Conservation (phyloP, 2,113 vertebrate genomes). For the Picathartes gymnocephalus region DNA sequence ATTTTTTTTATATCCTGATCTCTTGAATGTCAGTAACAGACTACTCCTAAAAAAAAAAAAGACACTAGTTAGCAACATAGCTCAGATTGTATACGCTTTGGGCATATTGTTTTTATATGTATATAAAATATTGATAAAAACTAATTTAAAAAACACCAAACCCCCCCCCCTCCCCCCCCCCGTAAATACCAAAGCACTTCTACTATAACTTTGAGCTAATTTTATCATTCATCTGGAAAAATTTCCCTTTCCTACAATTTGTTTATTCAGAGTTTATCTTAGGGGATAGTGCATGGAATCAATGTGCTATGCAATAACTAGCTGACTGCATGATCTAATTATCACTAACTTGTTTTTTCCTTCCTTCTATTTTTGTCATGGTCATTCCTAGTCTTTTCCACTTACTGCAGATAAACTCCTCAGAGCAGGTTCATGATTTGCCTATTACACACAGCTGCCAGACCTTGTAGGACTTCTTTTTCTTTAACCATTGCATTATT, state of each 20-base stretch:
- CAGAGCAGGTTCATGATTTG: not conserved
- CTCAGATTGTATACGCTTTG: not conserved
- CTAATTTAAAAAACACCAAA: not conserved
- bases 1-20: not conserved
- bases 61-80: not conserved
- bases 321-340: not conserved
- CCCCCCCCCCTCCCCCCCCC: accelerated
- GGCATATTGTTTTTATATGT: not conserved
- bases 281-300: not conserved
- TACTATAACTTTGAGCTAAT: not conserved
- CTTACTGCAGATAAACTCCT: not conserved
- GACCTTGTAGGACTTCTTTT: not conserved
- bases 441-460: not conserved
- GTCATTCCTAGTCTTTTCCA: not conserved
- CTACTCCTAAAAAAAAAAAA: not conserved
- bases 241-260: not conserved
- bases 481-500: not conserved
- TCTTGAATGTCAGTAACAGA: not conserved
- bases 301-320: not conserved
- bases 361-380: not conserved
- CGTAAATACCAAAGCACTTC: not conserved
- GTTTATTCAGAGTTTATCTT: not conserved
- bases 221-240: not conserved
- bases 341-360: not conserved
- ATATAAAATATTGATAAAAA: not conserved